A percentile compares a stretch with the other conserved stretches of the same genome.
phyloP scores from a whole-genome alignment of 2,888 invertebrate species.

The Abrostola tripartita region DNA sequence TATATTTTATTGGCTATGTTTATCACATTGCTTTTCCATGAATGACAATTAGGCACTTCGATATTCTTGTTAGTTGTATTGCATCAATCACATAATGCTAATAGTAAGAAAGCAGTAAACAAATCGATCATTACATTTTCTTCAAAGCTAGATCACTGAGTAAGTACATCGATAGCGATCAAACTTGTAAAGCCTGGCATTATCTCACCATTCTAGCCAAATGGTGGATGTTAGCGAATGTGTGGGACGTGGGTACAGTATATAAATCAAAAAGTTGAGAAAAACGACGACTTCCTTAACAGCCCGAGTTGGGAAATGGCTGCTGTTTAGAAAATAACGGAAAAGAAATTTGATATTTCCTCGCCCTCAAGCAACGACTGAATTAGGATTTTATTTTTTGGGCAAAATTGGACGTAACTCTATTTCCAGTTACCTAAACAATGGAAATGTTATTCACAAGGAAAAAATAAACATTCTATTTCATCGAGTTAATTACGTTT shows the following conservation, averaged over 20 bases:
- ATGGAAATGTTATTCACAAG: slow-evolving; percentile 10
- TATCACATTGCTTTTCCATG: background rate
- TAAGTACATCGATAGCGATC: slow-evolving; percentile 52
- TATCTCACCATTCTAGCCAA: slow-evolving; percentile 69
- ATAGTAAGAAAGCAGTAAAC: background rate
- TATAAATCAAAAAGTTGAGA: slow-evolving; percentile 75
- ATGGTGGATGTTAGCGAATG: slow-evolving; percentile 66
- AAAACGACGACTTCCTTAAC: slow-evolving; percentile 65
- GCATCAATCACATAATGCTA: background rate
- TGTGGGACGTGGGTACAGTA: slow-evolving; percentile 60
- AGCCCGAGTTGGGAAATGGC: slow-evolving; percentile 65
- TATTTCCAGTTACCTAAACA: slow-evolving; percentile 7
- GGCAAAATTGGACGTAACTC: slow-evolving; percentile 14
- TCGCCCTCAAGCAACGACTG: slow-evolving; percentile 39
- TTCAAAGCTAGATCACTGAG: slow-evolving; percentile 32
- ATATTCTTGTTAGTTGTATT: too few relatives aligned
- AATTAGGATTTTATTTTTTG: slow-evolving; percentile 41
- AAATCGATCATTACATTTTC: slow-evolving; percentile 12
- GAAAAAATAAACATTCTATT: slow-evolving; percentile 7
- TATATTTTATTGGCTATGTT: slow-evolving; percentile 29
- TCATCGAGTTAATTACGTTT: slow-evolving; percentile 7
- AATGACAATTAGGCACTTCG: background rate
- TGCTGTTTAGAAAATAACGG: slow-evolving; percentile 61
- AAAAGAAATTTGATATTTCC: slow-evolving; percentile 32
- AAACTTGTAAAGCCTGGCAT: slow-evolving; percentile 61